Conservation (phyloP, 2,113 vertebrate genomes). For the Probosciger aterrimus region DNA sequence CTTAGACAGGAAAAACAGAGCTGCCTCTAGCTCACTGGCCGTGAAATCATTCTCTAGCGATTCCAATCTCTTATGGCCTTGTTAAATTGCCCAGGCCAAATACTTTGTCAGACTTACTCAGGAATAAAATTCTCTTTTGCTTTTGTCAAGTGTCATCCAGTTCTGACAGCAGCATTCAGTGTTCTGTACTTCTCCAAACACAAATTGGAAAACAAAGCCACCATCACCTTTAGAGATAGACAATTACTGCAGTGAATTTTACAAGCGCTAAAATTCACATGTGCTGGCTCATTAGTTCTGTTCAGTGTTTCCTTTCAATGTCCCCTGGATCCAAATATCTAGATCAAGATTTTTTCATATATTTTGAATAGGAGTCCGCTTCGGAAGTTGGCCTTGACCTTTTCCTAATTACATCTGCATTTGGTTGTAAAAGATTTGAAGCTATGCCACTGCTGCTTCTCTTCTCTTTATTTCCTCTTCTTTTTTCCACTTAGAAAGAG, state of each 20-base stretch:
- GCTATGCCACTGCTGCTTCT: background rate
- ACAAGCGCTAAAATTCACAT: background rate
- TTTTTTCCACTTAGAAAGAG: background rate
- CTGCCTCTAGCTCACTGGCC: constrained; percentile 12
- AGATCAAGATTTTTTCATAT: background rate
- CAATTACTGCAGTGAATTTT: background rate
- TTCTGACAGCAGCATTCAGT: background rate
- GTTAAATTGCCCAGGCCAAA: constrained; percentile 45
- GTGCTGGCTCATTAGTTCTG: background rate
- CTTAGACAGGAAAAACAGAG: background rate
- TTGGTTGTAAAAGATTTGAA: background rate
- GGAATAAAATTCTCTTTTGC: constrained; percentile 39
- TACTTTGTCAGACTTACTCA: background rate
- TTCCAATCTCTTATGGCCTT: constrained; percentile 26
- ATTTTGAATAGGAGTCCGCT: background rate
- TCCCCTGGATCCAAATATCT: background rate
- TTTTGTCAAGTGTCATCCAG: background rate
- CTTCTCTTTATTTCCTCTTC: background rate
- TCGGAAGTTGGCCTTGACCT: background rate
- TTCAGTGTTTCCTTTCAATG: background rate
- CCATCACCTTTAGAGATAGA: background rate
- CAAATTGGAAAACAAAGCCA: background rate
- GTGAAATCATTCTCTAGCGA: constrained; percentile 35
- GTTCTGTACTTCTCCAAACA: background rate
- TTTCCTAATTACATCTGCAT: background rate